These are phyloP conservation scores for Porites rus DNA, from an alignment of 92 coral and sea anemone species.

Conservation along the genomic window DNA sequence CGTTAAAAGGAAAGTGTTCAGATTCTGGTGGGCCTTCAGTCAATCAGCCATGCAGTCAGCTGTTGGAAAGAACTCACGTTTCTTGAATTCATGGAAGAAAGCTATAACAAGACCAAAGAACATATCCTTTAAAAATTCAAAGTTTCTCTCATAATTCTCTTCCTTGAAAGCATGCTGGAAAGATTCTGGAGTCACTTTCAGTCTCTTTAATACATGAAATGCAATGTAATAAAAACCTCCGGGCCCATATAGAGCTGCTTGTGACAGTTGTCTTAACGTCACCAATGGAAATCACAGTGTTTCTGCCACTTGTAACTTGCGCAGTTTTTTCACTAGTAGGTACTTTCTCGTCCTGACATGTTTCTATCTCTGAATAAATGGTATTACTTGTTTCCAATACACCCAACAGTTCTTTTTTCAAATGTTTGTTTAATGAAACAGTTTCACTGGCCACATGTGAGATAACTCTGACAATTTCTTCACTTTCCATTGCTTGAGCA, in stretches of 20 bases:
- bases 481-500: slow-evolving; percentile 20
- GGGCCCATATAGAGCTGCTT: slow-evolving; percentile 34
- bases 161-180: slow-evolving; percentile 40
- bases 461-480: background rate
- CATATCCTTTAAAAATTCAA: slow-evolving; percentile 32
- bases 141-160: slow-evolving; percentile 48
- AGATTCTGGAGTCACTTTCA: slow-evolving; percentile 52
- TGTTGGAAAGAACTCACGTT: background rate
- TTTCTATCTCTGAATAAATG: background rate
- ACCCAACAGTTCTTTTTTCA: slow-evolving; percentile 7
- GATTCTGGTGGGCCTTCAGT: background rate
- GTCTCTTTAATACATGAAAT: slow-evolving; percentile 24
- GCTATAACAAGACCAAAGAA: slow-evolving; percentile 46
- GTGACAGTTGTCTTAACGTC: slow-evolving; percentile 40
- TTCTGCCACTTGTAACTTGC: slow-evolving; percentile 10
- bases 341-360: background rate
- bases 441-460: background rate
- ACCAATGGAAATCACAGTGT: slow-evolving; percentile 29
- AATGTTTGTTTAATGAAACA: background rate
- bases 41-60: background rate
- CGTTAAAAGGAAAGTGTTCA: background rate
- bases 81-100: background rate
- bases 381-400: background rate
- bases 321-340: background rate
- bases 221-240: slow-evolving; percentile 47